Evolutionary conservation across 2,797 vertebrate genomes (phyloP).

Genomic region (Esox lucius): DNA sequence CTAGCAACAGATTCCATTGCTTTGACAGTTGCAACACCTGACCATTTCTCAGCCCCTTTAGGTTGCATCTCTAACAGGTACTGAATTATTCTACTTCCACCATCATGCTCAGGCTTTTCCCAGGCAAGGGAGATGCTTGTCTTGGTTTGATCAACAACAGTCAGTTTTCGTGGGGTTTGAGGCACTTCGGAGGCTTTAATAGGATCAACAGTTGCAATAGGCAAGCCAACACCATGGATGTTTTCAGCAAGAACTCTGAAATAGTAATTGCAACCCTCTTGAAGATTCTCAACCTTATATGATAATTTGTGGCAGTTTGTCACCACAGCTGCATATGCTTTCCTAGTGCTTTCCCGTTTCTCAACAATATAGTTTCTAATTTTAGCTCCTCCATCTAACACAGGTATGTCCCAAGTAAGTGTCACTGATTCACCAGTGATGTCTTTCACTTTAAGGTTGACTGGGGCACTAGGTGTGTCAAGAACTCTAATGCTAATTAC

Average conservation of each 20-base stretch:
- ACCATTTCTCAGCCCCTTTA: slow-evolving; percentile 94
- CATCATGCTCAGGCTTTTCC: slow-evolving; percentile 96
- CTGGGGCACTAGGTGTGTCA: slow-evolving; percentile 93
- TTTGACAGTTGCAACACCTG: slow-evolving; percentile 89
- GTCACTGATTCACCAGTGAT: slow-evolving; percentile 94
- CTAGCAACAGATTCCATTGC: slow-evolving; percentile 86
- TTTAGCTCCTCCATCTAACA: slow-evolving; percentile 93
- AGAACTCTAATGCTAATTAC: slow-evolving; percentile 93
- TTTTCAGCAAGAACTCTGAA: slow-evolving; percentile 96
- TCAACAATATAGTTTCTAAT: slow-evolving; percentile 97
- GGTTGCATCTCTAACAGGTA: slow-evolving; percentile 96
- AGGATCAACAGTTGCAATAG: slow-evolving; percentile 85
- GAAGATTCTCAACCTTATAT: slow-evolving; percentile 93
- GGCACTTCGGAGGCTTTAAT: slow-evolving; percentile 97
- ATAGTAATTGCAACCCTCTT: slow-evolving; percentile 96
- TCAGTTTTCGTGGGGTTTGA: slow-evolving; percentile 92
- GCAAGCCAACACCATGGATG: slow-evolving; percentile 90
- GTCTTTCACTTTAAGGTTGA: slow-evolving; percentile 91
- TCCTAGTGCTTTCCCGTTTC: slow-evolving; percentile 97
- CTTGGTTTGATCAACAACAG: slow-evolving; percentile 93
- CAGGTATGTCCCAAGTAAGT: slow-evolving; percentile 90
- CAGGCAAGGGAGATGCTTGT: slow-evolving; percentile 93
- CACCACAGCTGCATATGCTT: slow-evolving; percentile 92
- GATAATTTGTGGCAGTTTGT: slow-evolving; percentile 95
- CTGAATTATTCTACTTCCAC: slow-evolving; percentile 94